Conservation (phyloP, 1,140 invertebrate genomes). For the Drosophila nikananu region DNA sequence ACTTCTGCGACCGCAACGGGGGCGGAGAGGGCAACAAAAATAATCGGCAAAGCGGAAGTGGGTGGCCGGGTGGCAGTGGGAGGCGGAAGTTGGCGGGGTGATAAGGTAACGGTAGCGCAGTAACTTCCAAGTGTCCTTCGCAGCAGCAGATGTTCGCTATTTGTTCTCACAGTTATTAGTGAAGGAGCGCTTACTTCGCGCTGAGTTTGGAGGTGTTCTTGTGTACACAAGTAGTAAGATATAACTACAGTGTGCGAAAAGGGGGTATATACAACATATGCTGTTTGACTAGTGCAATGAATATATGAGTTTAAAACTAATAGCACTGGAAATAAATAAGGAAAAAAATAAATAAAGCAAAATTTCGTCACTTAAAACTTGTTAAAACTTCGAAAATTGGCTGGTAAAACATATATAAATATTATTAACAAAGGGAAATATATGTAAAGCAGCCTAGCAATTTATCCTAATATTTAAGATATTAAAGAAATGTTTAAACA, state of each 20-base stretch:
- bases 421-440: neutral
- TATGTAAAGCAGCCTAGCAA: neutral
- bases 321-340: no score
- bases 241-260: neutral
- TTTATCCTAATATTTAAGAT: neutral
- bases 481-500: no score
- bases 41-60: conserved; percentile 26
- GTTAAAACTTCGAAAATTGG: neutral
- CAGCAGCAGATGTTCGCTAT: conserved; percentile 35
- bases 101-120: conserved; percentile 19
- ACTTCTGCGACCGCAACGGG: conserved; percentile 34
- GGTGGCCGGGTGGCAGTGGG: neutral
- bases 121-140: conserved; percentile 25
- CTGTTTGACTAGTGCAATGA: no score
- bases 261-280: neutral
- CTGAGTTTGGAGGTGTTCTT: conserved; percentile 20
- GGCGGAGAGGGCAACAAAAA: conserved; percentile 22
- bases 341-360: no score
- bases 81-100: conserved; percentile 8
- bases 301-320: no score
- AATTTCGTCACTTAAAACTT: neutral
- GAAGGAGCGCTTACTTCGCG: conserved; percentile 16
- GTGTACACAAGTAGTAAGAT: conserved; percentile 8
- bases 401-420: neutral
- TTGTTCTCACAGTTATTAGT: conserved; percentile 47